These are phyloP conservation scores for Ladona fulva DNA, from an alignment of 1,140 invertebrate genomes.

Conservation along the genomic window DNA sequence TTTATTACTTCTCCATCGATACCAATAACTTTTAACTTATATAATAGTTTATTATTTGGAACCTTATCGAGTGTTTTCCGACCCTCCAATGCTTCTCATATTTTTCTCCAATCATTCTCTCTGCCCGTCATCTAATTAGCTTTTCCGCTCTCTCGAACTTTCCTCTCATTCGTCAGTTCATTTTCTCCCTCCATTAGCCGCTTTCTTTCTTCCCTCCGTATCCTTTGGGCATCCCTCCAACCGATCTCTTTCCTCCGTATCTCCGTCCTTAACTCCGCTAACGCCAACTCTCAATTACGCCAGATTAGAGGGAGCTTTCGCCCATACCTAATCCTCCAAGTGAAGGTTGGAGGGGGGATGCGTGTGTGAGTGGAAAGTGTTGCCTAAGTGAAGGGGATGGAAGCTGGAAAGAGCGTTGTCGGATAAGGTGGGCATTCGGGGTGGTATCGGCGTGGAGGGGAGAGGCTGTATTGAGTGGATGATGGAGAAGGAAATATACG, in stretches of 20 bases:
- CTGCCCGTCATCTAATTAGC: too few species aligned
- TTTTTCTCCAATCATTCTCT: too few species aligned
- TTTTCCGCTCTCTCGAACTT: too few species aligned
- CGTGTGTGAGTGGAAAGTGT: neutral
- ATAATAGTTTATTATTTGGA: too few species aligned
- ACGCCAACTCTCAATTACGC: constrained; percentile 31
- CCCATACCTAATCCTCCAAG: neutral
- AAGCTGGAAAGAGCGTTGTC: neutral
- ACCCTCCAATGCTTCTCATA: too few species aligned
- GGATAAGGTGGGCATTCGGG: neutral
- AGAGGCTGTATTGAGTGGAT: neutral
- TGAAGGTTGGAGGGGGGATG: neutral
- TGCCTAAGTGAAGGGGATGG: constrained; percentile 9
- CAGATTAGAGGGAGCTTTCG: constrained; percentile 24
- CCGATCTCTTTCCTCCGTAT: neutral
- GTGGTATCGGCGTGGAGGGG: neutral
- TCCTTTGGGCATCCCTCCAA: neutral
- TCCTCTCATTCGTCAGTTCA: too few species aligned
- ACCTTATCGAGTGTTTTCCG: too few species aligned
- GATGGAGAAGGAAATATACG: neutral
- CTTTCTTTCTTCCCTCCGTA: neutral
- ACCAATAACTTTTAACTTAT: too few species aligned
- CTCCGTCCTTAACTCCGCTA: neutral
- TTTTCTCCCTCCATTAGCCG: neutral
- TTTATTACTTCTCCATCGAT: too few species aligned